A percentile compares a stretch with the other conserved stretches of the same genome.
phyloP scores from a whole-genome alignment of 1,140 invertebrate species.

The Whitmania pigra region DNA sequence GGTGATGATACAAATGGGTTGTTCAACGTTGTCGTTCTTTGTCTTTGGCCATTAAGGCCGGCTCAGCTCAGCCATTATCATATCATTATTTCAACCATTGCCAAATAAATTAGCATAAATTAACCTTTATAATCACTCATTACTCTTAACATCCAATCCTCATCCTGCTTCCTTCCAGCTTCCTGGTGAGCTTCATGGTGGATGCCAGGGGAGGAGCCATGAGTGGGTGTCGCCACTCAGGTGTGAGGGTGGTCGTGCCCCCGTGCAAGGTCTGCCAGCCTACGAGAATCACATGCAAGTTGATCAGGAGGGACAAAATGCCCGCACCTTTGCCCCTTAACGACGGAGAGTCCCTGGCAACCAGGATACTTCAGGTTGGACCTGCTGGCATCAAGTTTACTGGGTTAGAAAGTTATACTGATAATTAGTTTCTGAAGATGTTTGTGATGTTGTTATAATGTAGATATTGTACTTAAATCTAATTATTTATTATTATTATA shows the following conservation, averaged over 20 bases:
- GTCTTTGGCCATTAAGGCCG: no score
- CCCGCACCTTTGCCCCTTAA: constrained; percentile 3
- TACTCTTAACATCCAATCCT: neutral
- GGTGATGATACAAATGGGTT: no score
- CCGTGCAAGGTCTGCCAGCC: constrained; percentile 45
- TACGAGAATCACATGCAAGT: constrained; percentile 9
- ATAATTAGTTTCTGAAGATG: neutral
- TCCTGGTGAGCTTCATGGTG: constrained; percentile 95
- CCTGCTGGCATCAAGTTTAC: constrained; percentile 85
- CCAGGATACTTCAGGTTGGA: constrained; percentile 80
- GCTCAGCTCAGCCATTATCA: no score
- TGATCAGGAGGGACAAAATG: constrained; percentile 19
- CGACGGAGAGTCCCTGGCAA: constrained; percentile 54
- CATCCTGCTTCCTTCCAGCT: constrained; percentile 50
- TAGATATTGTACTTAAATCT: no score
- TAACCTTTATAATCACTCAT: no score
- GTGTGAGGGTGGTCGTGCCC: constrained; percentile 90
- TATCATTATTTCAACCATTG: no score
- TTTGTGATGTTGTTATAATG: no score
- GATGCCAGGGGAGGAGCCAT: constrained; percentile 97
- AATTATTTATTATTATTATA: no score
- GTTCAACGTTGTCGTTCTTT: no score
- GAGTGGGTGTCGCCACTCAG: constrained; percentile 91
- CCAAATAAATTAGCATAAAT: no score
- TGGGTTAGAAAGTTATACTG: constrained; percentile 51